phyloP scores from a whole-genome alignment of 2,113 vertebrate genomes.

The Protomyctophum bolini region DNA sequence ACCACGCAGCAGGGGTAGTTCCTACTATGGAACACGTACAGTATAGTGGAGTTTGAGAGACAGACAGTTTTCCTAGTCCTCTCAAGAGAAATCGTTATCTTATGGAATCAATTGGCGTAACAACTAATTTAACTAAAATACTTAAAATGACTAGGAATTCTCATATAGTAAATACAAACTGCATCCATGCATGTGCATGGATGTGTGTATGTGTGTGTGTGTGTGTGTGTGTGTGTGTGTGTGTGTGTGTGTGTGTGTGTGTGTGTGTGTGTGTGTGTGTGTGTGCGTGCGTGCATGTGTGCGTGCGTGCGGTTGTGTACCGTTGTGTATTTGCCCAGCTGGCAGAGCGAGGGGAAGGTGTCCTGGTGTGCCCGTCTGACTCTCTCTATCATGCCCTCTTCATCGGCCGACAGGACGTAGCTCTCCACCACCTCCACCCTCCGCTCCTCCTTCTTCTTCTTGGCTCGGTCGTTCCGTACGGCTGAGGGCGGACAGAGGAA shows the following conservation, averaged over 20 bases:
- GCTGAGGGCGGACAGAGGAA: conserved; percentile 38
- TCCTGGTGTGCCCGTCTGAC: conserved; percentile 92
- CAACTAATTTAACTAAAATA: no score
- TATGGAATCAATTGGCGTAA: no score
- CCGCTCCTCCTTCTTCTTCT: conserved; percentile 79
- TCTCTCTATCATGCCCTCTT: conserved; percentile 91
- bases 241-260: background rate
- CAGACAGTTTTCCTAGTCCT: no score
- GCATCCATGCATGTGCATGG: no score
- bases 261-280: no score
- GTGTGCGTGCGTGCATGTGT: background rate
- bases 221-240: background rate
- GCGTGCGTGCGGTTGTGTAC: conserved; percentile 38
- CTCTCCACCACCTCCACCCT: conserved; percentile 73
- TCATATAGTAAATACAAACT: no score
- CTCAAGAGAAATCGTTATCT: no score
- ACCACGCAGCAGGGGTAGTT: no score
- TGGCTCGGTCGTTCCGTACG: conserved; percentile 76
- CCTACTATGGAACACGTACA: no score
- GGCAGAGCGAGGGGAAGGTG: conserved; percentile 87
- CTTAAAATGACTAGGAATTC: no score
- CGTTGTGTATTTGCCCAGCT: conserved; percentile 81
- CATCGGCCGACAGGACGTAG: conserved; percentile 88
- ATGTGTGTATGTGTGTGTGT: no score
- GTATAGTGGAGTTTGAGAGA: no score